Evolutionary conservation across 2,113 vertebrate species (phyloP).

Genomic region (Ammodytes marinus): DNA sequence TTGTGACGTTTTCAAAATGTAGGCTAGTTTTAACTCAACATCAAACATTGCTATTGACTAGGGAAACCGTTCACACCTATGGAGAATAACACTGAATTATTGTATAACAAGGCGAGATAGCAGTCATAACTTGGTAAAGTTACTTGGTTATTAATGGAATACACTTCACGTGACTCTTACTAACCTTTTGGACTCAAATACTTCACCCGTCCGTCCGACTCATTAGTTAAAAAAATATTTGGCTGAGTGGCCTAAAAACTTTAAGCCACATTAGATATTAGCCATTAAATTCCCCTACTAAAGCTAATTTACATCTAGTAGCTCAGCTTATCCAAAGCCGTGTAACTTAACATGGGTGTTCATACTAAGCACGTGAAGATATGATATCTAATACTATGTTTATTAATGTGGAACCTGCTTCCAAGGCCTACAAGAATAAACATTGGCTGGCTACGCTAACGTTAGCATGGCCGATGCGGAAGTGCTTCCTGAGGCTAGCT

Average conservation of each 20-base stretch:
- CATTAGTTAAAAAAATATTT: neutral
- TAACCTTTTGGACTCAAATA: neutral
- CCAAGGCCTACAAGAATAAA: neutral
- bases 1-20: neutral
- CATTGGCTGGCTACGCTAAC: conserved; percentile 2
- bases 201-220: neutral
- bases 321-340: neutral
- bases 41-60: neutral
- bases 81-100: neutral
- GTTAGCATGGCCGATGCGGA: conserved; percentile 62
- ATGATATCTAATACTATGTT: neutral
- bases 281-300: neutral
- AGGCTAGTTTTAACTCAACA: neutral
- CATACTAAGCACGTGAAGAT: neutral
- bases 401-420: neutral
- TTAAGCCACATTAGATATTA: neutral
- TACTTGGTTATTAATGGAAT: neutral
- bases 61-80: neutral
- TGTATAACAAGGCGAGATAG: neutral
- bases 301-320: neutral
- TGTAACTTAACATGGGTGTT: neutral
- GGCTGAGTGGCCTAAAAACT: neutral
- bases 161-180: neutral
- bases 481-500: conserved; percentile 22
- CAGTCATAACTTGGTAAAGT: neutral